Conservation (phyloP, 2,113 vertebrate species). For the Guaruba guarouba region DNA sequence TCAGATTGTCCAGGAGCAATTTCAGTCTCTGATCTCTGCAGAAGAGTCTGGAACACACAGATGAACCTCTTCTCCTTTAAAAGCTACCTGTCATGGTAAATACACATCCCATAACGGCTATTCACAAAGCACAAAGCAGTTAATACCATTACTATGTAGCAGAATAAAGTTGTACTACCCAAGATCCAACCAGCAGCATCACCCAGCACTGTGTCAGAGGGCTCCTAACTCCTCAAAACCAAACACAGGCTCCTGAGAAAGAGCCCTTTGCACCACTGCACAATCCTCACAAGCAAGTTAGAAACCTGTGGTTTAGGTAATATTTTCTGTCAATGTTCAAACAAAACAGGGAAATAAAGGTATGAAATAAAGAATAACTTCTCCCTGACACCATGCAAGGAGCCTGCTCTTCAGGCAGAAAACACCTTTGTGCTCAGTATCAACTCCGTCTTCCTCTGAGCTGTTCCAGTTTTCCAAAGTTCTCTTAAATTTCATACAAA, state of each 20-base stretch:
- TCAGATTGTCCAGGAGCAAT: background rate
- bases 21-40: background rate
- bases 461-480: background rate
- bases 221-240: background rate
- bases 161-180: background rate
- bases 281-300: background rate
- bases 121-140: background rate
- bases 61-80: background rate
- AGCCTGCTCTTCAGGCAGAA: background rate
- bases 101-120: background rate
- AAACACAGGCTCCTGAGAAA: background rate
- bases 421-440: background rate
- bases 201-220: background rate
- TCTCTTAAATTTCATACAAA: background rate
- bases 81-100: background rate
- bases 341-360: background rate
- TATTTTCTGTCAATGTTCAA: background rate
- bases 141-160: background rate
- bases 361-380: background rate
- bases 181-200: background rate
- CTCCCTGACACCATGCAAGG: fast-evolving
- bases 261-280: background rate
- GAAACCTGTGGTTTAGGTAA: background rate
- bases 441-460: background rate
- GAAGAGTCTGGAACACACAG: background rate